Conservation (phyloP, 2,888 invertebrate species). For the Latrodectus hesperus region DNA sequence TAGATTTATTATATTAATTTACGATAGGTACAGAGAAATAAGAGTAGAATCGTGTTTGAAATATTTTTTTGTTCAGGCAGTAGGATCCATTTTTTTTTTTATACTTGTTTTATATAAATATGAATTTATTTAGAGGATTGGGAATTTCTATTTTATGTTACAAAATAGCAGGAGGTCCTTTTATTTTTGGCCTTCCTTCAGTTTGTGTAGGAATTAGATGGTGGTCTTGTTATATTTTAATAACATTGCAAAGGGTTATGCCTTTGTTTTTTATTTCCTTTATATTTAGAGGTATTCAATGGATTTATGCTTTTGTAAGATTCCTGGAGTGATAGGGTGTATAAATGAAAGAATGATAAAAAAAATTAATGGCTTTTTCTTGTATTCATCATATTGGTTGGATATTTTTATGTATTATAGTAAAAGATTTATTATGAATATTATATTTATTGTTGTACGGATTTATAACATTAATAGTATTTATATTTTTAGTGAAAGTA, state of each 20-base stretch:
- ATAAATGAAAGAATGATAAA: constrained; percentile 20
- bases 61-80: constrained; percentile 39
- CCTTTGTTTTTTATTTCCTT: constrained; percentile 18
- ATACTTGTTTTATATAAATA: not conserved
- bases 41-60: constrained; percentile 7
- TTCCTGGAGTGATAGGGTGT: constrained; percentile 1
- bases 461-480: not conserved
- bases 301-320: not conserved
- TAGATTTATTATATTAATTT: constrained; percentile 25
- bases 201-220: constrained; percentile 18
- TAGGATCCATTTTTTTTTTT: not conserved
- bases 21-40: not conserved
- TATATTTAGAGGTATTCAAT: not conserved
- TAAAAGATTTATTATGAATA: not conserved
- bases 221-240: not conserved
- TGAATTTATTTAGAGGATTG: not conserved
- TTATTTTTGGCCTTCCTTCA: constrained; percentile 28
- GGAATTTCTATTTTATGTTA: not conserved
- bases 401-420: not conserved
- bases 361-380: constrained; percentile 38
- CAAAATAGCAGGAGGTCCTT: constrained; percentile 33
- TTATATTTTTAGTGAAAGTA: not conserved
- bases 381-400: constrained; percentile 43
- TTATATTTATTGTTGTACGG: constrained; percentile 21
- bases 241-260: constrained; percentile 22